phyloP scores from a whole-genome alignment of 2,888 invertebrate species.

The Chrysopilus asiliformis region DNA sequence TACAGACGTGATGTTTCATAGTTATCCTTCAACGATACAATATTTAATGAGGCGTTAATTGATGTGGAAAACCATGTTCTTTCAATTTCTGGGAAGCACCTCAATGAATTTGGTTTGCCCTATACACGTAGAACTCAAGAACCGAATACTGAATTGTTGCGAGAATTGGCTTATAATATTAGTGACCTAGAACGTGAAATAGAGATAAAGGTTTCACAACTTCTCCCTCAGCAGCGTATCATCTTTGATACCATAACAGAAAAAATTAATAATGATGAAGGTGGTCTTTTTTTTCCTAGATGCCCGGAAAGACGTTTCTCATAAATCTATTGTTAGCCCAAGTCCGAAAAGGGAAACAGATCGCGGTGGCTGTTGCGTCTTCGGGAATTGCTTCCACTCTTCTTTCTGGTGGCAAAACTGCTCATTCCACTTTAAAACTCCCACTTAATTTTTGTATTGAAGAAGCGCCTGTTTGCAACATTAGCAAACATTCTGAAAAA shows the following conservation, averaged over 20 bases:
- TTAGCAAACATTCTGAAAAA: conserved; percentile 21
- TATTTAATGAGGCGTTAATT: conserved; percentile 12
- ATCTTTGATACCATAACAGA: no score
- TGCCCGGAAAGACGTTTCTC: conserved; percentile 12
- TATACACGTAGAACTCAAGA: no score
- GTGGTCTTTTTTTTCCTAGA: conserved; percentile 11
- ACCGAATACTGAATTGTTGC: no score
- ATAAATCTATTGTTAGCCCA: conserved; percentile 6
- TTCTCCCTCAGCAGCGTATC: no score
- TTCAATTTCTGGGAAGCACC: no score
- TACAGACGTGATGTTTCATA: conserved; percentile 18
- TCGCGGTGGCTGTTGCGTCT: conserved; percentile 10
- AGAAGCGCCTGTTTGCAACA: no score
- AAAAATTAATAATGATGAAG: no score
- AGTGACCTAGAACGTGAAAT: no score
- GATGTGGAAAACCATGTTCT: no score
- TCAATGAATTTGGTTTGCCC: no score
- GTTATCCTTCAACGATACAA: conserved; percentile 1
- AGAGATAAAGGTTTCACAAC: no score
- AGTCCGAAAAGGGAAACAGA: conserved; percentile 2
- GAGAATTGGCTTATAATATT: no score
- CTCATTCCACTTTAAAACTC: conserved; percentile 22
- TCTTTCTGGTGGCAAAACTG: conserved; percentile 19
- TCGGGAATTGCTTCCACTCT: conserved; percentile 14
- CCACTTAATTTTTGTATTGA: conserved; percentile 18